phyloP scores from a whole-genome alignment of 2,888 invertebrate species.

The Ochropacha duplaris region DNA sequence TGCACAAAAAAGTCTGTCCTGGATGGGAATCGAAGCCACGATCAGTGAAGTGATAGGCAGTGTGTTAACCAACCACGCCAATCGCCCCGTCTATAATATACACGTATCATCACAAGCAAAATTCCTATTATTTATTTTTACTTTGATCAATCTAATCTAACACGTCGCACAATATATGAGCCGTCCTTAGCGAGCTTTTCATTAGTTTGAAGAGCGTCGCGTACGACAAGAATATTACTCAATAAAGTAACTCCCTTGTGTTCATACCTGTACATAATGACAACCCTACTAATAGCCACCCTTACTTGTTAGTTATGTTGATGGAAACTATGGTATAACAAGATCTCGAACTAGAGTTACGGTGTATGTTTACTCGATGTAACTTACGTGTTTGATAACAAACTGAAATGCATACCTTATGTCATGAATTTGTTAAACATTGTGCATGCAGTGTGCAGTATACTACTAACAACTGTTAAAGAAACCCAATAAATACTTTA shows the following conservation, averaged over 20 bases:
- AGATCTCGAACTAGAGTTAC: constrained; percentile 4
- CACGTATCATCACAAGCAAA: too few species aligned
- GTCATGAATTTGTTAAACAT: not conserved
- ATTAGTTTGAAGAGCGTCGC: constrained; percentile 1
- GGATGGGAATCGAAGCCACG: too few species aligned
- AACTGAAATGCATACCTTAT: not conserved
- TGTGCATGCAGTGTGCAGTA: too few species aligned
- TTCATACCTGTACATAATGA: not conserved
- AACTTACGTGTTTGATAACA: not conserved
- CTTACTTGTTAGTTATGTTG: not conserved
- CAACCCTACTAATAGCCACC: constrained; percentile 16
- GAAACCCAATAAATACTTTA: too few species aligned
- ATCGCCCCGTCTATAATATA: too few species aligned
- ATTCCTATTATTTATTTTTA: too few species aligned
- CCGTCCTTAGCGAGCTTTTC: not conserved
- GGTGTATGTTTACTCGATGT: constrained; percentile 3
- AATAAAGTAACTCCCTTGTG: constrained; percentile 17
- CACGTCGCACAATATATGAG: not conserved
- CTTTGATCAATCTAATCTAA: not conserved
- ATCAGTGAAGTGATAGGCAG: too few species aligned
- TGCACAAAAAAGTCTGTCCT: too few species aligned
- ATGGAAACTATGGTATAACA: not conserved
- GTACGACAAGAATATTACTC: constrained; percentile 11
- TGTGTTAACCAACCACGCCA: too few species aligned
- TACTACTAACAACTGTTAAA: too few species aligned